Evolutionary conservation across 2,888 invertebrate genomes (phyloP).

Genomic region (Tachystola acroxantha): DNA sequence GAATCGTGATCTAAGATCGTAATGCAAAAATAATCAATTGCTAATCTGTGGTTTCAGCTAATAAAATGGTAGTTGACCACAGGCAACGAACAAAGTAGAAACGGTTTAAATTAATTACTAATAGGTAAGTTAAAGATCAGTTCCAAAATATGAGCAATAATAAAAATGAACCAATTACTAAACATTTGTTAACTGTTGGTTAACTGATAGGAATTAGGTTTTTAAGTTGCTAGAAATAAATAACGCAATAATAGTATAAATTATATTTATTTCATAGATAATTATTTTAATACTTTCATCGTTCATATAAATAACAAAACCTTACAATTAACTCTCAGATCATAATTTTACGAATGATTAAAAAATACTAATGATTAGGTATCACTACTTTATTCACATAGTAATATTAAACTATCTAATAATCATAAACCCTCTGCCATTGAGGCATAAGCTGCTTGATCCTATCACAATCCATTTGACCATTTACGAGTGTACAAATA

Average conservation of each 20-base stretch:
- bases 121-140: too few relatives aligned
- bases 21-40: too few relatives aligned
- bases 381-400: slow-evolving; percentile 30
- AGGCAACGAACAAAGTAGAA: too few relatives aligned
- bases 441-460: slow-evolving; percentile 42
- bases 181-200: slow-evolving; percentile 18
- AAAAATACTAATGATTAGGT: slow-evolving; percentile 13
- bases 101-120: too few relatives aligned
- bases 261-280: slow-evolving; percentile 17
- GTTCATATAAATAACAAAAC: slow-evolving; percentile 37
- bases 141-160: too few relatives aligned
- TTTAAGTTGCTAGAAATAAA: too few relatives aligned
- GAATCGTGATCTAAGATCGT: too few relatives aligned
- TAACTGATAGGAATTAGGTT: too few relatives aligned
- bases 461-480: neutral
- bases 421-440: slow-evolving; percentile 27
- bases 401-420: slow-evolving; percentile 24
- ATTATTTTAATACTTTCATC: slow-evolving; percentile 23
- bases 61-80: too few relatives aligned
- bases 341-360: slow-evolving; percentile 18
- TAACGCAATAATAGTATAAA: slow-evolving; percentile 4
- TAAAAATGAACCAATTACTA: too few relatives aligned
- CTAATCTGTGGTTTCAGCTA: too few relatives aligned
- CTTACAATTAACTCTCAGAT: slow-evolving; percentile 39
- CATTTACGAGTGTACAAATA: too few relatives aligned